phyloP scores from a whole-genome alignment of 2,888 invertebrate species.

The Platycnemis pennipes region DNA sequence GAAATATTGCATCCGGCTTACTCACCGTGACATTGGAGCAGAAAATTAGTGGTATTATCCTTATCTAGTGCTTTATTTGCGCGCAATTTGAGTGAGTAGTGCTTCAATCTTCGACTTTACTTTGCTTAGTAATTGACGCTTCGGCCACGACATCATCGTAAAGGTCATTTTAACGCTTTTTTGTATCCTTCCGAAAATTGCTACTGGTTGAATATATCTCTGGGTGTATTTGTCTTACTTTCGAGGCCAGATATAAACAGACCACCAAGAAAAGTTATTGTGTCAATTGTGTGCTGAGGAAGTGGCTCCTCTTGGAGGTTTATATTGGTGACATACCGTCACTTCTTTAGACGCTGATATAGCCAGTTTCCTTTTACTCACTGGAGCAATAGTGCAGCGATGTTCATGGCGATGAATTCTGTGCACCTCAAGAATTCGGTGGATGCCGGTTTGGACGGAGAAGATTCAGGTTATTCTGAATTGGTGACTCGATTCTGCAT shows the following conservation, averaged over 20 bases:
- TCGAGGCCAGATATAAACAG: not conserved
- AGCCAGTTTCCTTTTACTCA: not conserved
- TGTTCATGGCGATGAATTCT: conserved; percentile 63
- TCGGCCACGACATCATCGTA: not conserved
- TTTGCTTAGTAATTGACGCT: not conserved
- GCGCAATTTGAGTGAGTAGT: not conserved
- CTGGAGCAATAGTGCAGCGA: not conserved
- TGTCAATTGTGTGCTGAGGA: not conserved
- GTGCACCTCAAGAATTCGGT: conserved; percentile 57
- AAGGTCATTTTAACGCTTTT: not conserved
- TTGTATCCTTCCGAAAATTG: not conserved
- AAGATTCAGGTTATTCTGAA: conserved; percentile 50
- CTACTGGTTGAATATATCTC: not conserved
- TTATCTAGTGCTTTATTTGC: not conserved
- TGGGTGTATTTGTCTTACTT: not conserved
- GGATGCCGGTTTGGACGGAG: conserved; percentile 59
- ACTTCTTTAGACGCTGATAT: not conserved
- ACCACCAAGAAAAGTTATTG: not conserved
- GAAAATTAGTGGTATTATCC: not conserved
- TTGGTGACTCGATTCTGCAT: conserved; percentile 79
- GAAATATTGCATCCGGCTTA: not conserved
- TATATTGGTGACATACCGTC: not conserved
- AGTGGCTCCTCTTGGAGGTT: not conserved
- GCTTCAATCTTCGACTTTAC: not conserved
- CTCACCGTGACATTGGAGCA: not conserved